phyloP scores from a whole-genome alignment of 2,797 vertebrate genomes.

The Cossypha heuglini region DNA sequence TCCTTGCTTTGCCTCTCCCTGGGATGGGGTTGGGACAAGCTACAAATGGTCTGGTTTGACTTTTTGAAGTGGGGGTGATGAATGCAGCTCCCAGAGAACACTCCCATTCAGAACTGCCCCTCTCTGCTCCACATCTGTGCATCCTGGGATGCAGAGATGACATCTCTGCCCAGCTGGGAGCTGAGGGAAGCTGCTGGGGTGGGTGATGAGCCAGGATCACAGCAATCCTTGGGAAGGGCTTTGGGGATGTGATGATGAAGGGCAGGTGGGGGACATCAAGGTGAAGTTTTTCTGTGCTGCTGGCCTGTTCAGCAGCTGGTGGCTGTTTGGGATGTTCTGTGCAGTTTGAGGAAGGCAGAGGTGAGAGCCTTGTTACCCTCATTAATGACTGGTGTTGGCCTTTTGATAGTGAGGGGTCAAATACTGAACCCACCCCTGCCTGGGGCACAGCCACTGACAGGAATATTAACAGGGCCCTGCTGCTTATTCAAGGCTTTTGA shows the following conservation, averaged over 20 bases:
- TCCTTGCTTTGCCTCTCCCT: neutral
- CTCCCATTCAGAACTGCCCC: neutral
- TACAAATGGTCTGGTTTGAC: neutral
- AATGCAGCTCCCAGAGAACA: neutral
- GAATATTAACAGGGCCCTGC: neutral
- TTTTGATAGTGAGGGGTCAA: accelerated
- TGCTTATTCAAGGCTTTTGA: neutral
- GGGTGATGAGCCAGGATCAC: neutral
- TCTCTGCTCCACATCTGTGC: neutral
- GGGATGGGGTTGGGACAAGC: accelerated
- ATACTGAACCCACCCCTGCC: neutral
- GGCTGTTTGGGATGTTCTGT: neutral
- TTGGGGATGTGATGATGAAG: neutral
- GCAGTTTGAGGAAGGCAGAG: neutral
- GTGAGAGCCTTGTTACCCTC: neutral
- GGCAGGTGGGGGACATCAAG: neutral
- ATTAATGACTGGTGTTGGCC: neutral
- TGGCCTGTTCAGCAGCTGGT: neutral
- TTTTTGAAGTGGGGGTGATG: neutral
- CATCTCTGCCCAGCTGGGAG: neutral
- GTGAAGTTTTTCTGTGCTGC: neutral
- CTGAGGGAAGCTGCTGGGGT: neutral
- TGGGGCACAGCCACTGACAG: neutral
- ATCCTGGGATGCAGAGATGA: too few species aligned
- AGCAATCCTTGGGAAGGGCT: neutral